Evolutionary conservation across 2,888 invertebrate genomes (phyloP), one percentile per base, ranked within the genome.

Genomic region (Cryptocephalus moraei): DNA sequence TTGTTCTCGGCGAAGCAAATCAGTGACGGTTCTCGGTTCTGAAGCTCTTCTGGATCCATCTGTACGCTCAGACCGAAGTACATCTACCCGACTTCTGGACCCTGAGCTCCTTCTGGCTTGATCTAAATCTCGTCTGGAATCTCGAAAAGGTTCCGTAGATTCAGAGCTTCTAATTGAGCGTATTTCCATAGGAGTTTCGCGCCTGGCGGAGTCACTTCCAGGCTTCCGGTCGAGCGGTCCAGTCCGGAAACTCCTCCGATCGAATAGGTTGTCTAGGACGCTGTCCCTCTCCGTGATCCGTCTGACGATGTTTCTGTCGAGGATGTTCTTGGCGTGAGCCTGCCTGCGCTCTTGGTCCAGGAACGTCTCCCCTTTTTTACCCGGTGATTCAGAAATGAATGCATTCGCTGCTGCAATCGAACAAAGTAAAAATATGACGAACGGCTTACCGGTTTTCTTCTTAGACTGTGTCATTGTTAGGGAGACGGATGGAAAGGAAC

Each of bases 171-270:
- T 10, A 14, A 32, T 39, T 39, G 39, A 9, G 39, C 39, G 44
- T 48, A 46, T 40, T 39, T 47, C 32, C 31, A 47, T 38, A 46
- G 49, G 9, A 50, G 32, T 47, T 36, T n/a, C 32, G 38, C 36
- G 47, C 33, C 49, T 53, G 49, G 46, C 33, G 50, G 52, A 53
- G 52, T 53, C 52, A 46, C 49, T 53, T 47, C 47, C 47, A 50
- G 50, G 47, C 46, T 22, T 22, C 22, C 22, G 22, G 22, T 53
- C 44, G n/a, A 41, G 32, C 12, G 51, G 45, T 13, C 53, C 53
- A 32, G 53, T 53, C 44, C 53, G 42, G 34, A 53, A 53, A 40
- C 53, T 53, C 33, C 53, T 44, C 32, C 53, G 43, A 38, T 53
- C 53, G 9, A 51, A 53, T n/a, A 53, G 43, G 38, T 51, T 51